Conservation (phyloP, 2,113 vertebrate genomes). For the Sinocyclocheilus maitianheensis region DNA sequence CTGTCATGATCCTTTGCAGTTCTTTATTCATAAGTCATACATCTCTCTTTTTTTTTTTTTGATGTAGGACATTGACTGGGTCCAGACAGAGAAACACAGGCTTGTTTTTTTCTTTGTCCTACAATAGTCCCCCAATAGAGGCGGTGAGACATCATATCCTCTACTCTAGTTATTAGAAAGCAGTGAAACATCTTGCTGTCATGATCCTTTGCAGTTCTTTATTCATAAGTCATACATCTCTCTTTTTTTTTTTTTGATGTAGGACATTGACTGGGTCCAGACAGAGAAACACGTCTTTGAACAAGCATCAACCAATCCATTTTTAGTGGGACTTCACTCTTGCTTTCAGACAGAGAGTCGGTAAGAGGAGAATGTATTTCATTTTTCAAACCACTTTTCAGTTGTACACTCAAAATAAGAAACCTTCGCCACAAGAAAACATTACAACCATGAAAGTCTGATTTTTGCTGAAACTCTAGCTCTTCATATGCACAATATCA, state of each 20-base stretch:
- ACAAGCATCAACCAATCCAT: slow-evolving; percentile 95
- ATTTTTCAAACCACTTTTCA: background rate
- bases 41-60: slow-evolving; percentile 40
- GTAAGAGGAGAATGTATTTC: slow-evolving; percentile 75
- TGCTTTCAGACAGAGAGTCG: slow-evolving; percentile 98
- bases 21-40: background rate
- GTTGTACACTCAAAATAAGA: background rate
- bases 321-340: slow-evolving; percentile 95
- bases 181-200: slow-evolving; percentile 4
- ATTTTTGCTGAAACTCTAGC: background rate
- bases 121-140: slow-evolving; percentile 28
- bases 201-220: slow-evolving; percentile 1
- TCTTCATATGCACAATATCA: too few species aligned
- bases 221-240: background rate
- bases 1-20: slow-evolving; percentile 9
- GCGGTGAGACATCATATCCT: slow-evolving; percentile 21
- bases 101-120: slow-evolving; percentile 9
- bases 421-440: background rate
- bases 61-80: slow-evolving; percentile 96
- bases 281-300: slow-evolving; percentile 99
- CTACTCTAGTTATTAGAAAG: slow-evolving; percentile 34
- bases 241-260: slow-evolving; percentile 57
- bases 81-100: slow-evolving; percentile 88
- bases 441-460: background rate
- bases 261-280: slow-evolving; percentile 99